phyloP scores from a whole-genome alignment of 2,797 vertebrate species.

The Lophius americanus region DNA sequence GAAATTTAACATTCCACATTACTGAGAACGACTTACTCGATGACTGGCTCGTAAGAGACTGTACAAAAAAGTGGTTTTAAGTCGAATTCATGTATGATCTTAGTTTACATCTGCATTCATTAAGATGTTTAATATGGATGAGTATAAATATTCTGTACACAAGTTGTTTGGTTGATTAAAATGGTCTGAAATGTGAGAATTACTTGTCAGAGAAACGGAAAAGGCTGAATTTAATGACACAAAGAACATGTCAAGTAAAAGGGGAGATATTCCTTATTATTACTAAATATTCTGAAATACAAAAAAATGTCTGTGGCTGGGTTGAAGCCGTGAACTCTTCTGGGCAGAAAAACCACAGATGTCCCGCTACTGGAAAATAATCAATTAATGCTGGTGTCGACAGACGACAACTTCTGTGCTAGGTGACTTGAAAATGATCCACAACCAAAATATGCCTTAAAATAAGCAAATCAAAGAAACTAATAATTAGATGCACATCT shows the following conservation, averaged over 20 bases:
- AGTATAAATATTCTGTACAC: constrained; percentile 52
- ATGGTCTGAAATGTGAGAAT: constrained; percentile 2
- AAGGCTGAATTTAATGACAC: background rate
- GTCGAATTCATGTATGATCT: constrained; percentile 10
- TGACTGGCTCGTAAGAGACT: constrained; percentile 34
- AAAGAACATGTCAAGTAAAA: constrained; percentile 3
- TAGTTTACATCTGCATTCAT: constrained; percentile 20
- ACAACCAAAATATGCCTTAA: too few species aligned
- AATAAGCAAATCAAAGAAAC: too few species aligned
- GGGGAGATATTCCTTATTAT: constrained; percentile 46
- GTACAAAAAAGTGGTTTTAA: constrained; percentile 47
- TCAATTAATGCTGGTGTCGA: too few species aligned
- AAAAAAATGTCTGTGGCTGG: constrained; percentile 9
- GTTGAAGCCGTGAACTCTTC: background rate
- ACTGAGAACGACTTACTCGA: constrained; percentile 38
- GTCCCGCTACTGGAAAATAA: too few species aligned
- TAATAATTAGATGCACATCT: too few species aligned
- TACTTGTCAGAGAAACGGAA: constrained; percentile 8
- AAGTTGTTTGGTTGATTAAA: constrained; percentile 7
- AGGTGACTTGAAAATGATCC: too few species aligned
- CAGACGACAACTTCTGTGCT: too few species aligned
- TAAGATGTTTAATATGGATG: constrained; percentile 19
- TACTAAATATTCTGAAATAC: constrained; percentile 9
- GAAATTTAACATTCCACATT: constrained; percentile 50
- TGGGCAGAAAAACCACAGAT: constrained; percentile 8